These are phyloP conservation scores for Acanthochromis polyacanthus DNA, from an alignment of 2,113 vertebrate genomes.

Conservation along the genomic window DNA sequence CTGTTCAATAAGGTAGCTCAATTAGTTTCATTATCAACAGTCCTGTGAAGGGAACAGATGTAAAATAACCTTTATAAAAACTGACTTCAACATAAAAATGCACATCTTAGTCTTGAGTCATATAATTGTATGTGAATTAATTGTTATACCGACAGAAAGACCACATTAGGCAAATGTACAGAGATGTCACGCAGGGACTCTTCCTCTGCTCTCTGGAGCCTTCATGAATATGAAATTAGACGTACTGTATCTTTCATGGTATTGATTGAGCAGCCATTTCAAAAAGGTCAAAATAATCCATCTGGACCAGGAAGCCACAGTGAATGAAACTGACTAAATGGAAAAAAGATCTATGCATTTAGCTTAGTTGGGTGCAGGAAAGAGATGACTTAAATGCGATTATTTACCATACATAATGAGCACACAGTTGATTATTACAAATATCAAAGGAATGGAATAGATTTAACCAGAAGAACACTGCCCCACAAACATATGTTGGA, in stretches of 20 bases:
- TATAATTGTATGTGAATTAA: neutral
- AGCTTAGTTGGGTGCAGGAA: neutral
- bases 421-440: no score
- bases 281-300: slow-evolving; percentile 58
- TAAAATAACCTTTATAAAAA: no score
- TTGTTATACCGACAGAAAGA: no score
- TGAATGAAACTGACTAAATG: slow-evolving; percentile 29
- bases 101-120: no score
- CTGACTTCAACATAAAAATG: no score
- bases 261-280: slow-evolving; percentile 51
- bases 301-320: slow-evolving; percentile 3
- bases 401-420: neutral
- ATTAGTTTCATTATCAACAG: no score
- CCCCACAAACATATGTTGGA: neutral
- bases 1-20: no score
- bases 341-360: neutral
- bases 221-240: slow-evolving; percentile 50
- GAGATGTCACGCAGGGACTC: neutral
- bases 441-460: neutral
- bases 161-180: neutral
- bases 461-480: neutral
- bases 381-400: neutral
- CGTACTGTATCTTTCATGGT: slow-evolving; percentile 26
- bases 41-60: no score
- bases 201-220: neutral